Evolutionary conservation across 2,797 vertebrate species (phyloP).

Genomic region (Melanotaenia boesemani): DNA sequence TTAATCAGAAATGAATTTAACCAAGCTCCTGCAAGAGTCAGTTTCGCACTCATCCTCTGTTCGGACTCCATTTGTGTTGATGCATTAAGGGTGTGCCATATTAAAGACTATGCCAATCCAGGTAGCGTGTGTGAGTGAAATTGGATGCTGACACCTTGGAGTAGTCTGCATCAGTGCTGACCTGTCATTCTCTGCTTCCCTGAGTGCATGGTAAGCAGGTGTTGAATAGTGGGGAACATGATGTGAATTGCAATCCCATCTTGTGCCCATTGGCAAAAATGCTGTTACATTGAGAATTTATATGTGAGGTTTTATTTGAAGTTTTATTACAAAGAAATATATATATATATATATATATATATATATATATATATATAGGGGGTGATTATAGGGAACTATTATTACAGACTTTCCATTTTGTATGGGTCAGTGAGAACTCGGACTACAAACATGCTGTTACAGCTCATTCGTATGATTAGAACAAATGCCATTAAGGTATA

Average conservation of each 20-base stretch:
- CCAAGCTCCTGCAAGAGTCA: constrained; percentile 16
- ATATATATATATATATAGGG: too few relatives aligned
- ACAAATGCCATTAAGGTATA: too few relatives aligned
- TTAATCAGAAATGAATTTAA: constrained; percentile 29
- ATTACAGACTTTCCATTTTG: too few relatives aligned
- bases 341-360: too few relatives aligned
- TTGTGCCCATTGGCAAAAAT: neutral
- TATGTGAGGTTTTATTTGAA: neutral
- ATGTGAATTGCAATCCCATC: constrained; percentile 16
- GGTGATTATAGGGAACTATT: too few relatives aligned
- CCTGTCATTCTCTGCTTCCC: constrained; percentile 12
- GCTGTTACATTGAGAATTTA: neutral
- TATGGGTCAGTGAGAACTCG: too few relatives aligned
- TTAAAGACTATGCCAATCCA: constrained; percentile 14
- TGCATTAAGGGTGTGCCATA: constrained; percentile 14
- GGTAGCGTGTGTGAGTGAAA: constrained; percentile 25
- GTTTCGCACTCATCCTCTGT: constrained; percentile 16
- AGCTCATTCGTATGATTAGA: too few relatives aligned
- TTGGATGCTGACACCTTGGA: constrained; percentile 15
- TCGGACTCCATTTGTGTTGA: constrained; percentile 24
- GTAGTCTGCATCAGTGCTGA: constrained; percentile 5
- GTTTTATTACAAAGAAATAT: too few relatives aligned
- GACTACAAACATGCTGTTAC: too few relatives aligned
- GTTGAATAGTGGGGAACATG: constrained; percentile 5
- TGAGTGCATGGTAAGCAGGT: constrained; percentile 7